Conservation (phyloP, 1,140 invertebrate genomes). For the Aphis gossypii region DNA sequence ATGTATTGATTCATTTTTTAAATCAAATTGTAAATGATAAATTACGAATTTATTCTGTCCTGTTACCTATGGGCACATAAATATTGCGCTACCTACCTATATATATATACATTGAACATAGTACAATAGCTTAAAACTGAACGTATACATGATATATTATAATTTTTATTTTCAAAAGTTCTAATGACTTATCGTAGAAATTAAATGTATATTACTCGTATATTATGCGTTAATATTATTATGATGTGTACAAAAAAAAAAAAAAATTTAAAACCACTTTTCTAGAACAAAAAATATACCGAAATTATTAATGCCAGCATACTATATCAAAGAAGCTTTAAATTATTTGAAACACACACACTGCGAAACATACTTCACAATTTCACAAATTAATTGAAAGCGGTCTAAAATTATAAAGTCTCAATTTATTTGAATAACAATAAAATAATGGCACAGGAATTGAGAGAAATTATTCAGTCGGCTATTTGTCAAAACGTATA, state of each 20-base stretch:
- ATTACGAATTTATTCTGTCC: not conserved
- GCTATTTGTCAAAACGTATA: not conserved
- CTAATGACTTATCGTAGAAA: not conserved
- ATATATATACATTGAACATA: not conserved
- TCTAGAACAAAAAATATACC: not conserved
- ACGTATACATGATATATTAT: not conserved
- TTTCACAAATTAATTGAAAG: not conserved
- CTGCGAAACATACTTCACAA: not conserved
- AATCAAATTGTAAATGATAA: slow-evolving; percentile 8
- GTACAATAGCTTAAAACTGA: slow-evolving; percentile 9
- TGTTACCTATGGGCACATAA: not conserved
- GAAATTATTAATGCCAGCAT: not conserved
- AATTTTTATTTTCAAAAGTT: not conserved
- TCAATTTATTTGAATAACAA: not conserved
- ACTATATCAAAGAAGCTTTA: not conserved
- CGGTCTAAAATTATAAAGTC: not conserved
- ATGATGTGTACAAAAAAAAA: not conserved
- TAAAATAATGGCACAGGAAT: not conserved
- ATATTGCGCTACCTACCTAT: not conserved
- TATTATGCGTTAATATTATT: not conserved
- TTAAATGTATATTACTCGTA: not conserved
- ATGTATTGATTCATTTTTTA: slow-evolving; percentile 1
- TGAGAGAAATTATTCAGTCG: not conserved
- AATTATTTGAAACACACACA: not conserved
- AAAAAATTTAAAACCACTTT: not conserved